phyloP scores from a whole-genome alignment of 2,888 invertebrate genomes.

The Eugnorisma glareosa region DNA sequence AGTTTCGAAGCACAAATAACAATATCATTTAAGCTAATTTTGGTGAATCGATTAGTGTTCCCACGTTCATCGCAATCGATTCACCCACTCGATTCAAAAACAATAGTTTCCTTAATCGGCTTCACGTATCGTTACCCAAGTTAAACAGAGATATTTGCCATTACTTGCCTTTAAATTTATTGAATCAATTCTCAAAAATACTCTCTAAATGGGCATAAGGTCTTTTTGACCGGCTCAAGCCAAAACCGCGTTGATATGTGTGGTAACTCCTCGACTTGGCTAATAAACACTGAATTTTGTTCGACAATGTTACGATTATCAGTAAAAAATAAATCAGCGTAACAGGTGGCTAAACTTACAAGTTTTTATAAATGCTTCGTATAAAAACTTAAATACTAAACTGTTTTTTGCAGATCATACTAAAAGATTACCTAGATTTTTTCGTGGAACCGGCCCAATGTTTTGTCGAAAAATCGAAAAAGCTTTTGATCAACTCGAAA shows the following conservation, averaged over 20 bases:
- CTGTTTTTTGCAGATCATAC: neutral
- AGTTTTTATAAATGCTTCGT: neutral
- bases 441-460: constrained; percentile 12
- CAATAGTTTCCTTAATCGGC: constrained; percentile 73
- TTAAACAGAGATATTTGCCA: constrained; percentile 77
- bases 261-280: neutral
- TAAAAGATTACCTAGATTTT: neutral
- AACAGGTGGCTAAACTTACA: constrained; percentile 7
- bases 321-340: constrained; percentile 23
- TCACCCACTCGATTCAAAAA: constrained; percentile 72
- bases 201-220: neutral
- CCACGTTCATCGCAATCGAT: constrained; percentile 71
- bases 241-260: neutral
- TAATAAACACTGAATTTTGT: neutral
- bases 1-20: constrained; percentile 40
- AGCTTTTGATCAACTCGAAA: neutral
- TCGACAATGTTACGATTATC: neutral
- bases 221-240: too few relatives aligned
- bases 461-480: neutral
- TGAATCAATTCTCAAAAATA: constrained; percentile 25
- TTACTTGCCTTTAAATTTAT: constrained; percentile 59
- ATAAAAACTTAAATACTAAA: constrained; percentile 1
- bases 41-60: constrained; percentile 66
- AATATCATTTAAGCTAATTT: constrained; percentile 64
- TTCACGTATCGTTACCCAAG: constrained; percentile 80